Percentiles rank a stretch among this genome's conserved stretches.
Conservation (phyloP, 2,888 invertebrate species). For the Caenorhabditis sp. region DNA sequence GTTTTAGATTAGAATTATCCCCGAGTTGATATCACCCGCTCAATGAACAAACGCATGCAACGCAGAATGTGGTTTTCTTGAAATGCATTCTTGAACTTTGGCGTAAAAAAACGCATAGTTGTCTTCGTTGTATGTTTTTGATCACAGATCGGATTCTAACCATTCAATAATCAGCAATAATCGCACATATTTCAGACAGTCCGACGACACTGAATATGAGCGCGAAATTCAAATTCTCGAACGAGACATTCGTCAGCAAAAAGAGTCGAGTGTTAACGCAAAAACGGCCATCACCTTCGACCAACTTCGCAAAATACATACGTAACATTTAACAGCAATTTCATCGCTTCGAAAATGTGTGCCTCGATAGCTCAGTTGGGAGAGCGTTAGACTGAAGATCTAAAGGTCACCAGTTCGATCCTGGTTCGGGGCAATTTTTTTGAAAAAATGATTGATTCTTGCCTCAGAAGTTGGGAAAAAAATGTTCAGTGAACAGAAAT, state of each 20-base stretch:
- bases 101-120: too few relatives aligned
- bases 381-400: conserved; percentile 71
- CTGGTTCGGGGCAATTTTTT: conserved; percentile 64
- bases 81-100: too few relatives aligned
- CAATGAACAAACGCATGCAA: too few relatives aligned
- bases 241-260: conserved; percentile 51
- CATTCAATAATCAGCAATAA: too few relatives aligned
- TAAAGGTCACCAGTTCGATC: conserved; percentile 71
- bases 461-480: too few relatives aligned
- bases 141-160: too few relatives aligned
- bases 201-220: conserved; percentile 30
- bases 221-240: conserved; percentile 47
- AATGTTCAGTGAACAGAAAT: too few relatives aligned
- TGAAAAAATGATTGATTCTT: too few relatives aligned
- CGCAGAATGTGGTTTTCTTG: too few relatives aligned
- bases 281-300: conserved; percentile 56
- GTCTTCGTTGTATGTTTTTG: too few relatives aligned
- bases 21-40: too few relatives aligned
- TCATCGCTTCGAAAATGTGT: not conserved
- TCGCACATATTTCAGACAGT: conserved; percentile 11
- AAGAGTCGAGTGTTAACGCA: conserved; percentile 52
- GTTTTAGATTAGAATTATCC: too few relatives aligned
- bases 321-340: conserved; percentile 24
- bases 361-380: conserved; percentile 70
- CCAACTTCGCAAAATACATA: conserved; percentile 50